Percentiles rank a stretch among this genome's conserved stretches.
Conservation (phyloP, 2,888 invertebrate genomes). For the Emmelina monodactyla region DNA sequence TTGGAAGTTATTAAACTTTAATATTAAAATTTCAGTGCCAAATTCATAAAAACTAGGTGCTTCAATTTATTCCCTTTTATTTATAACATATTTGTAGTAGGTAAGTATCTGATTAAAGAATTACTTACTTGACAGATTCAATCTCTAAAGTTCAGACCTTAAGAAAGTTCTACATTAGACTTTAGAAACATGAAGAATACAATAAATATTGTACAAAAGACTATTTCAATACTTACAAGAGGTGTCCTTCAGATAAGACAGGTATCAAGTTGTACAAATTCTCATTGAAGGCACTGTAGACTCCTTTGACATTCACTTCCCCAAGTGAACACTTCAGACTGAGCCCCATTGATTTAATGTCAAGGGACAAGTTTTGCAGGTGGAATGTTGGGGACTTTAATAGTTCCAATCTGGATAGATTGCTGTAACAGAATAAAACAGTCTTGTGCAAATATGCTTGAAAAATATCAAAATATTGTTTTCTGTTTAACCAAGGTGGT, state of each 20-base stretch:
- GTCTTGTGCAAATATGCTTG: no score
- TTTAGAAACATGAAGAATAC: neutral
- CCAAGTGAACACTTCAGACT: constrained; percentile 44
- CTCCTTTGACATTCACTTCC: constrained; percentile 49
- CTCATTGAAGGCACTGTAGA: constrained; percentile 57
- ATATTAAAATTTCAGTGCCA: no score
- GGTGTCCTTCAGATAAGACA: constrained; percentile 54
- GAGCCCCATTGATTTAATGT: constrained; percentile 50
- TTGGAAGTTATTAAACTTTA: no score
- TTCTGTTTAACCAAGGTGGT: no score
- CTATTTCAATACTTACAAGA: constrained; percentile 36
- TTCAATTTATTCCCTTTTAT: no score
- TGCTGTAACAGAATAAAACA: constrained; percentile 38
- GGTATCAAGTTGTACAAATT: constrained; percentile 56
- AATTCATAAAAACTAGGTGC: no score
- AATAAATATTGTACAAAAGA: neutral
- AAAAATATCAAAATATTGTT: no score
- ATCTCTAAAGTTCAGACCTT: neutral
- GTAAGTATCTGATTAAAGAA: neutral
- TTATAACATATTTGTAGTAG: no score
- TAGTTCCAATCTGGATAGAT: constrained; percentile 43
- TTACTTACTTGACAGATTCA: neutral
- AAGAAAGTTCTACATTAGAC: constrained; percentile 4
- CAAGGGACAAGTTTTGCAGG: constrained; percentile 40
- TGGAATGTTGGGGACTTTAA: constrained; percentile 51